phyloP scores from a whole-genome alignment of 2,888 invertebrate species.

The Drosophila ezoana region DNA sequence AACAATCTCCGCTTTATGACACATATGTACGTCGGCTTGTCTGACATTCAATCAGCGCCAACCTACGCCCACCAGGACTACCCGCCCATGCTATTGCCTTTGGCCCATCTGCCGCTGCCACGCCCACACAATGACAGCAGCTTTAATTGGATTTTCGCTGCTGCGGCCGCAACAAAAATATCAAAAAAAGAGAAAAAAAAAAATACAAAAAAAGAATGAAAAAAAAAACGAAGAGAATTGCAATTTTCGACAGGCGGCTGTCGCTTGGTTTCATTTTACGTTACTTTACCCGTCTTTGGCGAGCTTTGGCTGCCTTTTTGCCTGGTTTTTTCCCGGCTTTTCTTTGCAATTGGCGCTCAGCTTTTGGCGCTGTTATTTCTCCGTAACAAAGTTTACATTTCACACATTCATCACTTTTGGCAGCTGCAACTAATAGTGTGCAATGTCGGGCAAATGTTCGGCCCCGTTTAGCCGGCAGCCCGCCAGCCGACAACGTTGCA shows the following conservation, averaged over 20 bases:
- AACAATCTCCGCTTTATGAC: constrained; percentile 78
- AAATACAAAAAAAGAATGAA: constrained; percentile 17
- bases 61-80: constrained; percentile 11
- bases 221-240: constrained; percentile 59
- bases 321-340: constrained; percentile 44
- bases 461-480: constrained; percentile 60
- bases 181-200: constrained; percentile 19
- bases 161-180: constrained; percentile 59
- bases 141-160: constrained; percentile 80
- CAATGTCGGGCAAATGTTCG: constrained; percentile 72
- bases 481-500: constrained; percentile 6
- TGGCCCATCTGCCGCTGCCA: constrained; percentile 36
- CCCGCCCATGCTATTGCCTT: constrained; percentile 6
- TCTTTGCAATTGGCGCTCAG: constrained; percentile 69
- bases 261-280: constrained; percentile 66
- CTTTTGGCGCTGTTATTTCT: constrained; percentile 74
- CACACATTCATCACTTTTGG: constrained; percentile 81
- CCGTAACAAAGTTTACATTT: constrained; percentile 81
- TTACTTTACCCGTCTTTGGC: constrained; percentile 60
- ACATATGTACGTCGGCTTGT: constrained; percentile 72
- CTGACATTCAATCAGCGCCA: constrained; percentile 78
- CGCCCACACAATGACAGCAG: constrained; percentile 75
- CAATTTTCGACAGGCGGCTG: constrained; percentile 81
- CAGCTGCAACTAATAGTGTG: constrained; percentile 81
- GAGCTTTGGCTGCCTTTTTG: constrained; percentile 48